Evolutionary conservation across 2,113 vertebrate species (phyloP), one percentile per base, ranked within the genome.

Genomic region (Carlito syrichta): DNA sequence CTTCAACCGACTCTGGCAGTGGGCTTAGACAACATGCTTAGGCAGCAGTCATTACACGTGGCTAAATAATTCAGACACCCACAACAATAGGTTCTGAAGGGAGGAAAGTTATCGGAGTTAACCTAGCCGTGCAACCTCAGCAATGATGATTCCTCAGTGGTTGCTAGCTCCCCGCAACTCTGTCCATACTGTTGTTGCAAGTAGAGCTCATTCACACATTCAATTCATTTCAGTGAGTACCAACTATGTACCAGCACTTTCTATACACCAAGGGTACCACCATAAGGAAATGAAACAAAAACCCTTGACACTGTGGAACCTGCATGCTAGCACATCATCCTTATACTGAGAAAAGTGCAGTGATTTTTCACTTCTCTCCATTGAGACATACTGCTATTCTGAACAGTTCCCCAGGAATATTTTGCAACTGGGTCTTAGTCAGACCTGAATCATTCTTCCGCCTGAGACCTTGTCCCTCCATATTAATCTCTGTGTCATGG

Each of bases 21-120:
- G 62, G 81, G 52, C 93, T 93, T 84, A 84, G 45, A 45, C 54
- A 40, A 82, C 14, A 38, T 86, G 89, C 87, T 96, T 86, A 89
- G 52, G 56, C 79, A 94, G 95, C 96, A 93, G 43, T 74, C n/a
- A 85, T 82, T 74, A 35, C 85, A 81, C 3, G 12, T 68, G 77
- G n/a, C 48, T 96, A 81, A 87, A 90, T 60, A 50, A 95, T 48
- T 56, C 87, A 38, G 85, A 91, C 23, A 74, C 43, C 71, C 68
- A 89, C 40, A 92, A 92, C 86, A 92, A 96, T 86, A 60, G 81
- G 92, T 35, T 93, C 81, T 52, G 16, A 86, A 94, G 19, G 25
- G 73, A 88, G 35, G 17, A 74, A 40, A 60, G n/a, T 83, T 68
- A 79, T 77, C 23, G 22, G 50, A 84, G 48, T 54, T 90, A 87